Evolutionary conservation across 2,797 vertebrate genomes (phyloP).

Genomic region (Mormyrus proboscirostris): DNA sequence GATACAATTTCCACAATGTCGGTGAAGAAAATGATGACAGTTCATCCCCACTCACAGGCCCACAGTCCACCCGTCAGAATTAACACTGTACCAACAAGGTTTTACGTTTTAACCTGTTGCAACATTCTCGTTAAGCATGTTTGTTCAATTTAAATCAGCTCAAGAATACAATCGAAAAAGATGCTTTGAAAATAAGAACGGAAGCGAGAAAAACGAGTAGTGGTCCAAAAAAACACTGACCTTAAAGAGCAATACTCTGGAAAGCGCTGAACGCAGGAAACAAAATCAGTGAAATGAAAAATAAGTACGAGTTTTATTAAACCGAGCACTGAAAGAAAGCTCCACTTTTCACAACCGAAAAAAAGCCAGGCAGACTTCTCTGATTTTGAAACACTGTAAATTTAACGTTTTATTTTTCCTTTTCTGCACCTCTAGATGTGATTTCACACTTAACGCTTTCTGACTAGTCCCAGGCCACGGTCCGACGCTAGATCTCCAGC

Average conservation of each 20-base stretch:
- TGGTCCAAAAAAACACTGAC: conserved; percentile 15
- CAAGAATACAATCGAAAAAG: conserved; percentile 13
- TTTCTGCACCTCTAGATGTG: conserved; percentile 38
- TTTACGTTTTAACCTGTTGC: conserved; percentile 23
- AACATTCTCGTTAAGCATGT: conserved; percentile 17
- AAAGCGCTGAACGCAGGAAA: conserved; percentile 32
- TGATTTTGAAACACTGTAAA: conserved; percentile 18
- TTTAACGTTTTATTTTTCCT: conserved; percentile 6
- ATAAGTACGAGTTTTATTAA: conserved; percentile 10
- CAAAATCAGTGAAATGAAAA: conserved; percentile 23
- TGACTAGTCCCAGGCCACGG: neutral
- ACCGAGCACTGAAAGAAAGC: conserved; percentile 14
- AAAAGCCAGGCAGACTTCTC: conserved; percentile 18
- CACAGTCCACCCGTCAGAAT: conserved; percentile 12
- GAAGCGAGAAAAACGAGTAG: conserved; percentile 26
- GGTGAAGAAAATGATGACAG: conserved; percentile 53
- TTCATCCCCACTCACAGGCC: neutral
- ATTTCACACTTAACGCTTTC: conserved; percentile 27
- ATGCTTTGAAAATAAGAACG: neutral
- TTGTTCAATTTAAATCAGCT: conserved; percentile 4
- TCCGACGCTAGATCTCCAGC: neutral
- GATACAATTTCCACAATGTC: conserved; percentile 89
- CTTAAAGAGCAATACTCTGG: conserved; percentile 31
- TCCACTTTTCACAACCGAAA: neutral
- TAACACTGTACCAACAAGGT: conserved; percentile 20